These are phyloP conservation scores for Cheilosia variabilis DNA, from an alignment of 2,888 invertebrate species.

Conservation along the genomic window DNA sequence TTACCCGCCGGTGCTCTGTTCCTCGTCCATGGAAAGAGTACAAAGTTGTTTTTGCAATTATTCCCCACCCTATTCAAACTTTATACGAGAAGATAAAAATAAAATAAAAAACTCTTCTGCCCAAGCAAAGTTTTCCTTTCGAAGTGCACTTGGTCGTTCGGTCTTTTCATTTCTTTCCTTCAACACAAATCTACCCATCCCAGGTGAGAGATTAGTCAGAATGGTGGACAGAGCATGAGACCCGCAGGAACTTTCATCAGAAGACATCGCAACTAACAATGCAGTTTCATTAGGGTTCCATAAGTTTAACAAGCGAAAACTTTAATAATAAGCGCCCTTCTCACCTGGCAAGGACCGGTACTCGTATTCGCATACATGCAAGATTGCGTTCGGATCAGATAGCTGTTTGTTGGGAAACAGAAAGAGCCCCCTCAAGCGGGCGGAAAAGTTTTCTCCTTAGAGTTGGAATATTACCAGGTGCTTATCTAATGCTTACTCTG, in stretches of 20 bases:
- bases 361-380: neutral
- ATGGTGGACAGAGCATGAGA: neutral
- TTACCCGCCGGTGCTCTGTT: neutral
- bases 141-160: neutral
- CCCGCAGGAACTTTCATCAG: conserved; percentile 19
- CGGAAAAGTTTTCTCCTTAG: conserved; percentile 18
- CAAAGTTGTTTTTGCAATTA: conserved; percentile 8
- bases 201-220: conserved; percentile 21
- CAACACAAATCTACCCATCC: conserved; percentile 21
- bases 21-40: neutral
- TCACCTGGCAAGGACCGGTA: neutral
- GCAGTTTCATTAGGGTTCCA: conserved; percentile 49
- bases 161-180: neutral
- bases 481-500: conserved; percentile 7
- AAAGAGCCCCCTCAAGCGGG: neutral
- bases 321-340: conserved; percentile 54
- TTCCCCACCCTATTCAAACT: neutral
- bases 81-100: too few relatives aligned
- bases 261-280: conserved; percentile 28
- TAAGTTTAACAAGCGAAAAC: conserved; percentile 46
- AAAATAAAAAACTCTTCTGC: neutral
- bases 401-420: neutral
- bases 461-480: conserved; percentile 43
- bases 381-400: neutral
- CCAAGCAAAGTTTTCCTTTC: conserved; percentile 27